Base-by-base conservation (phyloP, 2,113 vertebrate species). In the Prunella fulvescens region DNA sequence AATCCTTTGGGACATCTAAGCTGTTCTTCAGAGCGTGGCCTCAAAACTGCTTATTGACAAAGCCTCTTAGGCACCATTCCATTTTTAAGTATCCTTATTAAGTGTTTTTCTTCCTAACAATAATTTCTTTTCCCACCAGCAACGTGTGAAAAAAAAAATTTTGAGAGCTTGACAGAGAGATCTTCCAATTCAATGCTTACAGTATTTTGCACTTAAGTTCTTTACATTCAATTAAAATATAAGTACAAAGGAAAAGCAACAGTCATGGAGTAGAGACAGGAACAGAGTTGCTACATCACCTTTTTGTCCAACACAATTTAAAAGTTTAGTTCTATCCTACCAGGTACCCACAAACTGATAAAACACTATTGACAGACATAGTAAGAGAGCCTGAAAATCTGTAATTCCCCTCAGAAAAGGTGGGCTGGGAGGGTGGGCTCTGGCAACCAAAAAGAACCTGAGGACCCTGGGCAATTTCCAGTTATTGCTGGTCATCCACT, bases 41-140 rank as follows among this genome's bases (percentile, higher is more conserved):
- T 93, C 74, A 93, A 95, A 95, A 95, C 85, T 66, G 42, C 85
- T 91, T 95, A 93, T 47, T 85, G 93, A 95, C 86, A 93, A 96
- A 94, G 86, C 83, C 76, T 95, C 92, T 96, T 94, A 97, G 94
- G 79, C 58, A 88, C 64, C 79, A 83, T 90, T 93, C 82, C 64
- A 83, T 83, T 95, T 95, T 90, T 62, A 94, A 96, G 81, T 86
- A 90, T 47, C 74, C 58, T 62, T 90, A 89, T 90, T 87, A 95
- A 91, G 76, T 77, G 47, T 31, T 95, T 29, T 90, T 92, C 28
- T 91, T 70, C 66, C 37, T 65, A 72, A 77, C 26, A 56, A 24
- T 50, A 54, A 89, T 70, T 91, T 87, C 3, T 85, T 91, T 71
- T 81, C 51, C 64, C 45, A 82, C 39, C 64, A 92, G 39, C 11